These are phyloP conservation scores for Geotrypetes seraphini DNA, from an alignment of 2,797 vertebrate genomes.

Conservation along the genomic window DNA sequence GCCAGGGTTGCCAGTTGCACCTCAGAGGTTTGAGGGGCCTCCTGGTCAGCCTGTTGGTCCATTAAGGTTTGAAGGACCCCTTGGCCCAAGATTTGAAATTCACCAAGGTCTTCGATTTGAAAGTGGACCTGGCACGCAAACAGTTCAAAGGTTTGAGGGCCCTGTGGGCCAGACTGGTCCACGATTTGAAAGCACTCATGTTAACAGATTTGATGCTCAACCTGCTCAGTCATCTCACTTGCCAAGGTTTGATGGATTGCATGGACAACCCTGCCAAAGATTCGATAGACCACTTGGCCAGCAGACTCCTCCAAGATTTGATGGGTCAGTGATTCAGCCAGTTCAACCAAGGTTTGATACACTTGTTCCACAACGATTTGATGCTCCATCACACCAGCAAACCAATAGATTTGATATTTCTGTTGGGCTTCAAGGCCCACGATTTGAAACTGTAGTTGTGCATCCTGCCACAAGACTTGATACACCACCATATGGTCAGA, in stretches of 20 bases:
- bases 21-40: slow-evolving; percentile 34
- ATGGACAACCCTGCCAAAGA: slow-evolving; percentile 56
- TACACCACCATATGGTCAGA: slow-evolving; percentile 53
- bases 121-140: not conserved
- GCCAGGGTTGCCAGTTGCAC: slow-evolving; percentile 5
- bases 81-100: slow-evolving; percentile 56
- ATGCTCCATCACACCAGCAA: slow-evolving; percentile 59
- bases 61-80: slow-evolving; percentile 37
- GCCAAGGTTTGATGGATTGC: slow-evolving; percentile 60
- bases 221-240: slow-evolving; percentile 51
- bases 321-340: slow-evolving; percentile 50
- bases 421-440: slow-evolving; percentile 61
- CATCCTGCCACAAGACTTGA: slow-evolving; percentile 56
- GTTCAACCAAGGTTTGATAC: slow-evolving; percentile 65
- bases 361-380: slow-evolving; percentile 58
- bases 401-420: slow-evolving; percentile 65
- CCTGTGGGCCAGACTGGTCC: slow-evolving; percentile 54
- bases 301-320: slow-evolving; percentile 46
- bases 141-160: slow-evolving; percentile 63
- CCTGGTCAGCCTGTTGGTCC: slow-evolving; percentile 9
- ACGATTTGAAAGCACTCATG: slow-evolving; percentile 56
- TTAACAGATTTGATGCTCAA: slow-evolving; percentile 57
- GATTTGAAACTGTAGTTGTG: slow-evolving; percentile 53
- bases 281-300: slow-evolving; percentile 58
- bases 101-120: slow-evolving; percentile 39